Base-by-base conservation (phyloP, 2,797 vertebrate genomes). In the Malurus leucopterus region DNA sequence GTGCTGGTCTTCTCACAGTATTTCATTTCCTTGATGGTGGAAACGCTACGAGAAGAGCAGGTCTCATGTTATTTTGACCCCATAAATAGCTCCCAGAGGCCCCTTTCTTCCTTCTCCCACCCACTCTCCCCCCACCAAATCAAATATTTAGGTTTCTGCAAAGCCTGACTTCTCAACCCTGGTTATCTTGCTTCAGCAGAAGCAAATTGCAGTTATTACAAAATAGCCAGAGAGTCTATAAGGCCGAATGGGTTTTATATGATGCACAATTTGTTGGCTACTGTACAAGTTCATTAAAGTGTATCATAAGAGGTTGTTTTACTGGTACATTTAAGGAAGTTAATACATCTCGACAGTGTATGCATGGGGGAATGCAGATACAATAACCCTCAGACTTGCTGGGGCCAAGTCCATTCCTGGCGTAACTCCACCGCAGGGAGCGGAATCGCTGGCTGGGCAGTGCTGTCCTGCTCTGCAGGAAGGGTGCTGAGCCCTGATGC, bases 101-200 rank as follows among this genome's bases (percentile, higher is more conserved):
- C 90, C 86, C 87, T 93, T 92, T 95, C 90, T 95, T 94, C 92
- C 95, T 93, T 95, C 92, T 93, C 92, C 94, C 91, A 91, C 88
- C 95, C 95, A 63, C 91, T 77, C 90, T 71, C 62, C 88, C 87
- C 92, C 62, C 88, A 85, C 92, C 83, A 91, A 23, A 95, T 95
- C 92, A 95, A 95, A 95, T 95, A 95, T 95, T 95, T 95, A 95
- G 95, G 91, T 94, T 95, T 93, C 93, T 95, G 90, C 89, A 93
- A 69, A 91, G 91, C 82, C 93, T 93, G 93, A 92, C 90, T 90
- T 92, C 94, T 91, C 94, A 95, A 89, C 93, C 85, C 80, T 89
- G 87, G 92, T 93, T 95, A 94, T 95, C 93, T 95, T 94, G 89
- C 95, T 95, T 94, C 95, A 92, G 92, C 94, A 95, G 93, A 86